These are phyloP conservation scores for Micromesistius poutassou DNA, from an alignment of 2,797 vertebrate species.

Conservation along the genomic window DNA sequence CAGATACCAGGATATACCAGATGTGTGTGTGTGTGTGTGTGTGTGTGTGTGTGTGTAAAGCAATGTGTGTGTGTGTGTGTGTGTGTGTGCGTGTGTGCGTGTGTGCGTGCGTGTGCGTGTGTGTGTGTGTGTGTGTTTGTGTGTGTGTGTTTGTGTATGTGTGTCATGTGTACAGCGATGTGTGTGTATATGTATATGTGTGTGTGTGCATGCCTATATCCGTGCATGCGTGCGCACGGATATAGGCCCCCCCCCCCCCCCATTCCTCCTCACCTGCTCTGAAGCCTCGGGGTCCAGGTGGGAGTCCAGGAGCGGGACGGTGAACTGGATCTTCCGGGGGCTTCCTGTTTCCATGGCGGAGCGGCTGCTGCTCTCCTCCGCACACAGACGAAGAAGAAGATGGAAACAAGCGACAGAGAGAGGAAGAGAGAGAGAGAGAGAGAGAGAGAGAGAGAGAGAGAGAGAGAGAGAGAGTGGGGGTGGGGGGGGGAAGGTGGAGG, in stretches of 20 bases:
- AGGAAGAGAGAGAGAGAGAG: background rate
- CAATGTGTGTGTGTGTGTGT: too few relatives aligned
- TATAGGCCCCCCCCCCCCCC: too few relatives aligned
- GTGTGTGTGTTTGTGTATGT: too few relatives aligned
- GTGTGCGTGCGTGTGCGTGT: too few relatives aligned
- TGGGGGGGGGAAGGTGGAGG: background rate
- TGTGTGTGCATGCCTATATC: too few relatives aligned
- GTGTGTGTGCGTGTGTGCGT: too few relatives aligned
- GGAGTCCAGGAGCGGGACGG: conserved; percentile 85
- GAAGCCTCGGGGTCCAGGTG: conserved; percentile 91
- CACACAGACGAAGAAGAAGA: background rate
- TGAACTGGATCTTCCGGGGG: conserved; percentile 91
- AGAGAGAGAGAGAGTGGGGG: conserved; percentile 12
- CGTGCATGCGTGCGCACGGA: too few relatives aligned
- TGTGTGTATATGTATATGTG: too few relatives aligned
- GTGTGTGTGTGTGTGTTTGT: too few relatives aligned
- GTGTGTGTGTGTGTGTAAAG: too few relatives aligned
- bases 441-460: conserved; percentile 3
- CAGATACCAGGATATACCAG: background rate
- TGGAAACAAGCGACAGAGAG: background rate
- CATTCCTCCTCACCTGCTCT: conserved; percentile 72
- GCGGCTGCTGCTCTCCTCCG: conserved; percentile 27
- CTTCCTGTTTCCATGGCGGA: conserved; percentile 84
- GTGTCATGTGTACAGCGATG: too few relatives aligned
- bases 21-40: too few relatives aligned